These are phyloP conservation scores for Lepus townsendii DNA, from an alignment of 2,797 vertebrate species.

Conservation along the genomic window DNA sequence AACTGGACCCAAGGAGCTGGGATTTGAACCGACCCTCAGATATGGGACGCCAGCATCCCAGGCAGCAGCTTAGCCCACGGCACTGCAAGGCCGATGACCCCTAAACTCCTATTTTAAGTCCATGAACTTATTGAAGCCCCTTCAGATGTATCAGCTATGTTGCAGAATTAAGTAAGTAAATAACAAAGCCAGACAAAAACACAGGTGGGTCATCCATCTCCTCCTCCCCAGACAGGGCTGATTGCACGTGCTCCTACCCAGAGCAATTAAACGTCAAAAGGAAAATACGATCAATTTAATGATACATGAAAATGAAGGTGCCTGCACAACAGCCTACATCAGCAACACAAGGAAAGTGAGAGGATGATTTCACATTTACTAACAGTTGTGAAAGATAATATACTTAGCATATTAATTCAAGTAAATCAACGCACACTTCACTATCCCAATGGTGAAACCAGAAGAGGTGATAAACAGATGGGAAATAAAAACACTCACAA, in stretches of 20 bases:
- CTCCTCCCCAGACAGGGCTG: background rate
- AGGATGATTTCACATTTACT: background rate
- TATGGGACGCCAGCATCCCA: too few species aligned
- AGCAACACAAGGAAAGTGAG: slow-evolving; percentile 40
- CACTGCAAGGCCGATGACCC: too few species aligned
- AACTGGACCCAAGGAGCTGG: too few species aligned
- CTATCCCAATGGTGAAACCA: slow-evolving; percentile 7
- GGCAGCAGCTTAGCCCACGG: too few species aligned
- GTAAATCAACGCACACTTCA: background rate
- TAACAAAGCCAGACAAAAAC: slow-evolving; percentile 37
- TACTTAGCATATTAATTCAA: background rate
- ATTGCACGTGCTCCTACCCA: background rate
- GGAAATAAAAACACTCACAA: background rate
- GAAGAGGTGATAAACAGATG: background rate
- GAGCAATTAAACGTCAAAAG: background rate
- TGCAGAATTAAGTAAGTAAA: slow-evolving; percentile 3
- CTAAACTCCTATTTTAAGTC: too few species aligned
- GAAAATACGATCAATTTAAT: slow-evolving; percentile 10
- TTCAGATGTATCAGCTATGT: background rate
- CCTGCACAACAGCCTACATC: background rate
- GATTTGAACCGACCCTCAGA: too few species aligned
- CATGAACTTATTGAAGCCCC: too few species aligned
- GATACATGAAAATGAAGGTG: background rate
- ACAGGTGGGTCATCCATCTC: background rate
- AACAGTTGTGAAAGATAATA: slow-evolving; percentile 19